These are phyloP conservation scores for Silurus lanzhouensis DNA, from an alignment of 2,797 vertebrate species.

Conservation along the genomic window DNA sequence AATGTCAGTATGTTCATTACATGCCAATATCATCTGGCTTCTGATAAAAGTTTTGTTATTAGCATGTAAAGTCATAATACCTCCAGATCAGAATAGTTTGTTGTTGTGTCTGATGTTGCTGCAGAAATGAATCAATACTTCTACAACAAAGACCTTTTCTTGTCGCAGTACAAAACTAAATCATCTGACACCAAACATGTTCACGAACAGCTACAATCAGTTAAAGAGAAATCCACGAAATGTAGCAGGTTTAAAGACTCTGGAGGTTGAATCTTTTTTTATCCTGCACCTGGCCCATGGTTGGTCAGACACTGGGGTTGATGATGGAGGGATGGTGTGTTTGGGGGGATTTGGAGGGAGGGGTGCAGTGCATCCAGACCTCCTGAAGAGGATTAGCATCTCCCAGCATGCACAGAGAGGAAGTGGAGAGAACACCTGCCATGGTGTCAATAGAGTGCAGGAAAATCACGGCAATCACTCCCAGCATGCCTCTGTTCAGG, in stretches of 20 bases:
- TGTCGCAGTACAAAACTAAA: background rate
- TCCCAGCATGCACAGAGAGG: constrained; percentile 65
- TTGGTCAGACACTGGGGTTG: constrained; percentile 35
- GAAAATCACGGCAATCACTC: constrained; percentile 67
- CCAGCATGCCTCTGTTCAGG: constrained; percentile 63
- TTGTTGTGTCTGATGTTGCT: background rate
- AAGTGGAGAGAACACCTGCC: constrained; percentile 72
- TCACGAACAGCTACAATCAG: background rate
- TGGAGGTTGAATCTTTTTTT: background rate
- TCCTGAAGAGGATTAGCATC: constrained; percentile 66
- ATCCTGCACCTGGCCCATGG: constrained; percentile 49
- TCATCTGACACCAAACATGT: background rate
- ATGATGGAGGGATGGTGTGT: constrained; percentile 14
- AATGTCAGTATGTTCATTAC: background rate
- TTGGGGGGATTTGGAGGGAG: constrained; percentile 7
- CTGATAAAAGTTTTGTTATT: background rate
- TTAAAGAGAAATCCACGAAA: background rate
- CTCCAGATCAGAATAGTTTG: background rate
- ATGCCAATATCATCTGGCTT: background rate
- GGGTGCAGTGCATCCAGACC: constrained; percentile 43
- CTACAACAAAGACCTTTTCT: background rate
- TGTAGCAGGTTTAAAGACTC: background rate
- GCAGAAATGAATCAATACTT: background rate
- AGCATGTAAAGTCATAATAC: background rate
- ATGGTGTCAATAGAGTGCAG: constrained; percentile 70